These are phyloP conservation scores for human (Homo sapiens) DNA, from an alignment of 2,113 vertebrate species.

Conservation along the genomic window GRCh38 chr12:65866001-65866500, in stretches of 20 bases:
- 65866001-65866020: not conserved
- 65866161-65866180: not conserved
- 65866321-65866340: not conserved
- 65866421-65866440: not conserved
- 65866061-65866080: not conserved
- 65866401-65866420: not conserved
- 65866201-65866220: not conserved
- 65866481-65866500: not conserved
- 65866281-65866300: not conserved
- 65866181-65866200: not conserved
- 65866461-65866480: not conserved
- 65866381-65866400: not conserved
- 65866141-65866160: not conserved
- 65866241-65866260: not conserved
- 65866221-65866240: not conserved
- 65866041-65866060: not conserved
- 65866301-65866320: not conserved
- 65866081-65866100: not conserved
- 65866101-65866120: not conserved
- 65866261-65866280: not conserved
- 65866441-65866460: not conserved
- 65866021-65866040: not conserved
- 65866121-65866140: not conserved
- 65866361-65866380: not conserved
- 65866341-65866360: not conserved